Percentiles rank a stretch among this genome's conserved stretches.
Evolutionary conservation across 2,113 vertebrate species (phyloP).

Genomic region (Albula goreensis): DNA sequence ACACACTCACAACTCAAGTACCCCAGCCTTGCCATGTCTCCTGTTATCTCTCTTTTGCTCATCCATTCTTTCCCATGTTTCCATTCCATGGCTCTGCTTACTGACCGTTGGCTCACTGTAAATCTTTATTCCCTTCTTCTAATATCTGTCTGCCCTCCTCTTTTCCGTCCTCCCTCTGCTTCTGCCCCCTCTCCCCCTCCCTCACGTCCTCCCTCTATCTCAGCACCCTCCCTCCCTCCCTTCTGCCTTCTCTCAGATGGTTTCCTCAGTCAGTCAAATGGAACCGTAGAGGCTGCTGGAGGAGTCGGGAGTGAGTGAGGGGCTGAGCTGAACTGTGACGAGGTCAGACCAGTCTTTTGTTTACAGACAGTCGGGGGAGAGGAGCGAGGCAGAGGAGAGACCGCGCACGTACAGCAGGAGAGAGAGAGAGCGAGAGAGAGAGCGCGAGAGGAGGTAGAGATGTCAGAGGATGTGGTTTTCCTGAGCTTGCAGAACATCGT

Average conservation of each 20-base stretch:
- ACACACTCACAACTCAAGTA: not conserved
- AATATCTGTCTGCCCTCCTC: slow-evolving; percentile 21
- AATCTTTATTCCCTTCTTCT: not conserved
- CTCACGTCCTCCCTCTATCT: not conserved
- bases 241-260: slow-evolving; percentile 56
- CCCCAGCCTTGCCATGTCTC: slow-evolving; percentile 8
- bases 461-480: slow-evolving; percentile 79
- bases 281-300: slow-evolving; percentile 62
- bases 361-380: slow-evolving; percentile 65
- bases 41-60: slow-evolving; percentile 28
- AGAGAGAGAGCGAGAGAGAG: slow-evolving; percentile 37
- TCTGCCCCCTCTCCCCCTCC: slow-evolving; percentile 48
- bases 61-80: not conserved
- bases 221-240: slow-evolving; percentile 22
- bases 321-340: slow-evolving; percentile 52
- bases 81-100: not conserved
- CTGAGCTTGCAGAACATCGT: slow-evolving; percentile 73
- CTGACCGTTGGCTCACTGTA: not conserved
- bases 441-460: slow-evolving; percentile 55
- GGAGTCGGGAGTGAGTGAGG: slow-evolving; percentile 38
- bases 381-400: slow-evolving; percentile 32
- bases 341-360: slow-evolving; percentile 65
- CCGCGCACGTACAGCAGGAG: slow-evolving; percentile 15
- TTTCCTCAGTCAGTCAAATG: slow-evolving; percentile 70
- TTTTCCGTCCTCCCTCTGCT: slow-evolving; percentile 44